Conservation (phyloP, 2,888 invertebrate species). For the Eurois occulta region DNA sequence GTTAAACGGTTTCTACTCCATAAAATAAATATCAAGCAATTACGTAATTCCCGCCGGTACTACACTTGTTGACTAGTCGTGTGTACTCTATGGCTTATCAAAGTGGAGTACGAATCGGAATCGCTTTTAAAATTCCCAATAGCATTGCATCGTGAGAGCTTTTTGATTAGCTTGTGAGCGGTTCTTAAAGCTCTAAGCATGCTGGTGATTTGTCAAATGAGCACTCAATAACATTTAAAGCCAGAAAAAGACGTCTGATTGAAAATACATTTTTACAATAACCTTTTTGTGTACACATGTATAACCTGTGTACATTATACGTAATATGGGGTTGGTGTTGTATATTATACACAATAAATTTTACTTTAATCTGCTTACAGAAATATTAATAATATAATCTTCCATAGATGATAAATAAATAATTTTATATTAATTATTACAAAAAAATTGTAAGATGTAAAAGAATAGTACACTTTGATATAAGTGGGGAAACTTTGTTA, state of each 20-base stretch:
- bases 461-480: too few relatives aligned
- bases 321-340: too few relatives aligned
- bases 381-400: not conserved
- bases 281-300: not conserved
- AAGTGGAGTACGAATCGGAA: not conserved
- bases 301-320: too few relatives aligned
- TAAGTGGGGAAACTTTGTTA: too few relatives aligned
- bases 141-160: conserved; percentile 11
- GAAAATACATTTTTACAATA: too few relatives aligned
- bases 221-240: not conserved
- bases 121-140: conserved; percentile 12
- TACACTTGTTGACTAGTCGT: not conserved
- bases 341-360: too few relatives aligned
- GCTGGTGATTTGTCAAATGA: not conserved
- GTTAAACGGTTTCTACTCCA: not conserved
- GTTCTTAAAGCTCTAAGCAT: not conserved
- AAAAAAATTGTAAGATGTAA: not conserved
- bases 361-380: not conserved
- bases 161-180: conserved; percentile 20
- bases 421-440: not conserved
- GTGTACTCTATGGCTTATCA: not conserved
- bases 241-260: not conserved
- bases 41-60: not conserved
- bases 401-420: too few relatives aligned
- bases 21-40: not conserved